Conservation (phyloP, 2,888 invertebrate genomes). For the Ctenicera cuprea region DNA sequence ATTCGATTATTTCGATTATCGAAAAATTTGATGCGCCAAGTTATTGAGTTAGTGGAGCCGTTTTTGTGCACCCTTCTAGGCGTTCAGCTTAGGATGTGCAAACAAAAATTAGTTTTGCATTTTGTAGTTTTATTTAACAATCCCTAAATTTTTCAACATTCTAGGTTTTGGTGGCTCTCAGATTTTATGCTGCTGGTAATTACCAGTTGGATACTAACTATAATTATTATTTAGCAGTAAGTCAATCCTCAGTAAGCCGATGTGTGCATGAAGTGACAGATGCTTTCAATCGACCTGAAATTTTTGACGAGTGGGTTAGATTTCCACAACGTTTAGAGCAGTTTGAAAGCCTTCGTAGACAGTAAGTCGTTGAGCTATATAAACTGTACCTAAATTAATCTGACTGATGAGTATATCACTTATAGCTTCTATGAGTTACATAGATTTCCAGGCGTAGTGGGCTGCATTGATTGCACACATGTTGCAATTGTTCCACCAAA, state of each 20-base stretch:
- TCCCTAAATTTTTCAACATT: too few species aligned
- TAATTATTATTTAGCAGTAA: neutral
- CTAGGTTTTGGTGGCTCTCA: neutral
- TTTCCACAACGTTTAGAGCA: neutral
- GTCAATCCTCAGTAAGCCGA: neutral
- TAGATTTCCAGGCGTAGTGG: slow-evolving; percentile 54
- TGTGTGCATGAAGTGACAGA: neutral
- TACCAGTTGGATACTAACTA: neutral
- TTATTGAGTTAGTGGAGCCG: neutral
- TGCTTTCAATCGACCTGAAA: neutral
- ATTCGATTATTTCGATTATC: neutral
- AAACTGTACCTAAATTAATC: too few species aligned
- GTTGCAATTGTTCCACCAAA: slow-evolving; percentile 59
- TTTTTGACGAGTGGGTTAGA: neutral
- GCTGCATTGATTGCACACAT: slow-evolving; percentile 61
- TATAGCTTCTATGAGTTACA: slow-evolving; percentile 40
- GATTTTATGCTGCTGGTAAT: neutral
- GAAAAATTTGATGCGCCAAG: neutral
- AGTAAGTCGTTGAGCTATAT: too few species aligned
- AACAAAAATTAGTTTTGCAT: neutral
- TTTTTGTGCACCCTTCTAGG: neutral
- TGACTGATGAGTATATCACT: too few species aligned
- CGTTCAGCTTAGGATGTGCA: neutral
- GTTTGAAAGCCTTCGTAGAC: neutral
- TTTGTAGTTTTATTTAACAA: neutral